Base-by-base conservation (phyloP, 2,888 invertebrate species). In the Eubasilissa splendida region DNA sequence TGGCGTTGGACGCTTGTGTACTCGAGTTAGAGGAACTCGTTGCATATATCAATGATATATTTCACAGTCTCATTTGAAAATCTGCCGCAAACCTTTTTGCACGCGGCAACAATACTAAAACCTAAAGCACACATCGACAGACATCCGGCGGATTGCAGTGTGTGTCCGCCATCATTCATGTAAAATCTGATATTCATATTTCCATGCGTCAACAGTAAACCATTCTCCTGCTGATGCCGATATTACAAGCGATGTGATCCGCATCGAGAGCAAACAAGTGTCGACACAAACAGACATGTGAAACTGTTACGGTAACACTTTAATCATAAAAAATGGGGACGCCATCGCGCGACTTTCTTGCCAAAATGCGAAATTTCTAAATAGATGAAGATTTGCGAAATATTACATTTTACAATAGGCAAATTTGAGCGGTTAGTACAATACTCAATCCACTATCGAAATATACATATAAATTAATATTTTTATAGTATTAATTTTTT, bases 261-360 rank as follows among this genome's bases (percentile, higher is more conserved):
- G n/a, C 53, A 12, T 12, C 54, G 76, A 76, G 78, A 79, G 74
- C 78, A 81, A 81, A 81, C 81, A 81, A 81, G 78, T 81, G 81
- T 79, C 50, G 76, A 53, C 53, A 59, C 76, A 80, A 80, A 80
- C 65, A 80, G 73, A 80, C 76, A 76, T 56, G 80, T 76, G 74
- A 79, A 65, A 79, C 56, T 52, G 50, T 12, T 74, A 58, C 8
- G 12, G 59, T 22, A 10, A 54, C 33, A 54, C 5, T 54, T 3
- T n/a, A 58, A 8, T 4, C 3, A n/a, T 8, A 9, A n/a, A 58
- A 11, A 3, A 8, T n/a, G 11, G 33, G 71, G 56, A n/a, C 9
- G 71, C 11, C 12, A 14, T 3, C 42, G 22, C 71, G 58, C 71
- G 56, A 12, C 58, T 42, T 73, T 73, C 52, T 1, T 7, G 42